phyloP scores from a whole-genome alignment of 2,113 vertebrate species.

The Phoenicopterus ruber region DNA sequence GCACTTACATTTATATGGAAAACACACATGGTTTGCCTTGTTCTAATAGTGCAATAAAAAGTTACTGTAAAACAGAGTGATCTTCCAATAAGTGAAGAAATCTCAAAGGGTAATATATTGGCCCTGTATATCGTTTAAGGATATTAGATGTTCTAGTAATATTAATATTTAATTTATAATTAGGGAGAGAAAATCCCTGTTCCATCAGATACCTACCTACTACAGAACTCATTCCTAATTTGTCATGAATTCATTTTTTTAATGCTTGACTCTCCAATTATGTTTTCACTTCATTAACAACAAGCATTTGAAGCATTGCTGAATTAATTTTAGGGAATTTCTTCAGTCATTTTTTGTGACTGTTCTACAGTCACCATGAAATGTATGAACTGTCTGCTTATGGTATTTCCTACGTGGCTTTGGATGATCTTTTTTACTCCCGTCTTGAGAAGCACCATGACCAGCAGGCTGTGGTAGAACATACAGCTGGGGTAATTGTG shows the following conservation, averaged over 20 bases:
- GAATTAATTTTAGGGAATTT: neutral
- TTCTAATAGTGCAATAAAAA: neutral
- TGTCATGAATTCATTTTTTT: neutral
- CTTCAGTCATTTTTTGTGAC: neutral
- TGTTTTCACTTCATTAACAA: neutral
- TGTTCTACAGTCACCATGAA: neutral
- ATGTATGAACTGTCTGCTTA: neutral
- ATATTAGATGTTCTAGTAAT: neutral
- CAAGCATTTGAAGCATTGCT: neutral
- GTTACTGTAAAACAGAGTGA: neutral
- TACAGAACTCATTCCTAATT: neutral
- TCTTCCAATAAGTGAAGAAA: neutral
- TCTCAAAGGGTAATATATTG: neutral
- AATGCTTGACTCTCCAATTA: neutral
- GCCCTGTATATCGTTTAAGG: neutral
- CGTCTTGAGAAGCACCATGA: neutral
- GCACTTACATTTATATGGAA: neutral
- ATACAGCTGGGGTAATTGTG: neutral
- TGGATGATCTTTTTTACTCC: neutral
- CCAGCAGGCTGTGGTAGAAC: neutral
- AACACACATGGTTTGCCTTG: fast-evolving
- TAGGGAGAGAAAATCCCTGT: neutral
- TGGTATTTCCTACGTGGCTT: neutral
- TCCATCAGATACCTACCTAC: neutral
- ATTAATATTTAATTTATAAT: neutral